phyloP scores from a whole-genome alignment of 1,140 invertebrate genomes.

The Drosophila grimshawi region DNA sequence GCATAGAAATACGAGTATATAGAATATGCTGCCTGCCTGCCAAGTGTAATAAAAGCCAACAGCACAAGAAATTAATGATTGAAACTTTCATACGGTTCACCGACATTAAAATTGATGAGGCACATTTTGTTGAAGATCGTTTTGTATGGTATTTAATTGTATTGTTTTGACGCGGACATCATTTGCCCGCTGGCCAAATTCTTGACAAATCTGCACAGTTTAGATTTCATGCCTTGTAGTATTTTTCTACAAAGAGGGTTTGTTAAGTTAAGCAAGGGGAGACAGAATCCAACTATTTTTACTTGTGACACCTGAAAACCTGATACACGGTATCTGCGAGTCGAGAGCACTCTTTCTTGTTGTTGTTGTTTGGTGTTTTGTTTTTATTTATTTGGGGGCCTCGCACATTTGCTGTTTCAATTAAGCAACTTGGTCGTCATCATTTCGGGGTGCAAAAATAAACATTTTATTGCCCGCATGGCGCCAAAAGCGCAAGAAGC shows the following conservation, averaged over 20 bases:
- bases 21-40: constrained; percentile 1
- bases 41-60: constrained; percentile 33
- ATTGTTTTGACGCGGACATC: constrained; percentile 34
- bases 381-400: constrained; percentile 16
- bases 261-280: no score
- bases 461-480: constrained; percentile 72
- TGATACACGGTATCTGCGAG: not conserved
- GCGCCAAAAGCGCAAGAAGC: constrained; percentile 50
- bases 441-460: constrained; percentile 67
- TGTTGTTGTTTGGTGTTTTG: constrained; percentile 22
- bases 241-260: no score
- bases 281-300: not conserved
- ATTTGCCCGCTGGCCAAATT: constrained; percentile 49
- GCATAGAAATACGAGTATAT: constrained; percentile 18
- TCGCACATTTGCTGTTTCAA: constrained; percentile 54
- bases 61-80: constrained; percentile 60
- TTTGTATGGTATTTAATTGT: constrained; percentile 5
- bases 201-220: constrained; percentile 52
- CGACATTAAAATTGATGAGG: constrained; percentile 67
- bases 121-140: constrained; percentile 11
- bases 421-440: constrained; percentile 68
- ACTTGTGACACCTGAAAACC: not conserved
- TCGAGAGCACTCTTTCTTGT: not conserved
- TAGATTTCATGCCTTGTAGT: not conserved
- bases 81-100: constrained; percentile 42